Conservation (phyloP, 1,140 invertebrate genomes). For the Leptinotarsa defecta region DNA sequence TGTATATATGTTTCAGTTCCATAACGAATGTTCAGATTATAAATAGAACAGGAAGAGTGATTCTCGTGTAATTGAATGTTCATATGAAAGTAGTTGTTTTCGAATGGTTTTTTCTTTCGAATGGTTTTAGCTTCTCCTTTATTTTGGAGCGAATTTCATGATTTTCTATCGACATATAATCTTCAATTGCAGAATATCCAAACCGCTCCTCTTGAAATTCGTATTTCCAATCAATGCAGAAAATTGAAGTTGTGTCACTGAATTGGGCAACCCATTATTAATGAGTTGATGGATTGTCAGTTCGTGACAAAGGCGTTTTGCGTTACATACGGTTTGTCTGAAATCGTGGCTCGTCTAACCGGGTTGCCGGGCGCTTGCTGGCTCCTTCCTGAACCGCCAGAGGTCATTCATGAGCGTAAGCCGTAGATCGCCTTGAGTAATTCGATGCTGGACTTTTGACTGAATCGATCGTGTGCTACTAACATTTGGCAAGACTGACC, state of each 20-base stretch:
- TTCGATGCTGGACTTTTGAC: slow-evolving; percentile 27
- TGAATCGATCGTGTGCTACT: background rate
- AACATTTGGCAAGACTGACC: slow-evolving; percentile 11
- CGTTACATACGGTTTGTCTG: slow-evolving; percentile 34
- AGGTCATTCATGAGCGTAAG: slow-evolving; percentile 35
- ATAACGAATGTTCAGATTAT: too few species aligned
- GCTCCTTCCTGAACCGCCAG: slow-evolving; percentile 38
- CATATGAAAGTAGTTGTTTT: too few species aligned
- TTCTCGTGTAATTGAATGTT: too few species aligned
- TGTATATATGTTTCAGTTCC: too few species aligned
- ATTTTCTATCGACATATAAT: too few species aligned
- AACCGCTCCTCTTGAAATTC: too few species aligned
- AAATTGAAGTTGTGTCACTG: slow-evolving; percentile 39
- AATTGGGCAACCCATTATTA: slow-evolving; percentile 43
- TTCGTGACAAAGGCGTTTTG: slow-evolving; percentile 46
- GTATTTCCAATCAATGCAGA: background rate
- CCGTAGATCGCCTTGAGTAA: slow-evolving; percentile 32
- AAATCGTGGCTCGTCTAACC: slow-evolving; percentile 41
- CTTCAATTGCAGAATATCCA: too few species aligned
- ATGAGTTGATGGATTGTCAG: slow-evolving; percentile 43
- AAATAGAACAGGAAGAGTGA: too few species aligned
- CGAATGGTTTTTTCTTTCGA: too few species aligned
- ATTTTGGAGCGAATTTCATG: too few species aligned
- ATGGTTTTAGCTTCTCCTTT: too few species aligned
- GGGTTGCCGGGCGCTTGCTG: slow-evolving; percentile 29